A percentile compares a stretch with the other conserved stretches of the same genome.
Conservation (phyloP, 2,888 invertebrate species). For the Amiota communis region DNA sequence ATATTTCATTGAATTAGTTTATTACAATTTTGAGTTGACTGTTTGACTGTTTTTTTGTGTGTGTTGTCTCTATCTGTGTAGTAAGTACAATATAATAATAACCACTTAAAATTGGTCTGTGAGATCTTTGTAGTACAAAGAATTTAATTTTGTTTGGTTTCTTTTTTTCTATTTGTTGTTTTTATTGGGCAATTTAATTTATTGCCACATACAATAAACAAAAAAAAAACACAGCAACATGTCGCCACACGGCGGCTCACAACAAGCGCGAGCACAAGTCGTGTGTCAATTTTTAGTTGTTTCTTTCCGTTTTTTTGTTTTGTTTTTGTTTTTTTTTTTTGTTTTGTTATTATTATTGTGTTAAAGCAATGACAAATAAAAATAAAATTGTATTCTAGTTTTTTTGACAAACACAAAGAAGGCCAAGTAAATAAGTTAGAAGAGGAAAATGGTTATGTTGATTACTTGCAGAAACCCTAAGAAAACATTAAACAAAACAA, state of each 20-base stretch:
- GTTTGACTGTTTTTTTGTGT: conserved; percentile 10
- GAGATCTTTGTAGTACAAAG: conserved; percentile 36
- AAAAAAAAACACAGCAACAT: too few species aligned
- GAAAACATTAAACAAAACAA: conserved; percentile 16
- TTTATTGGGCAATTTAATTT: conserved; percentile 63
- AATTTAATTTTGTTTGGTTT: conserved; percentile 35
- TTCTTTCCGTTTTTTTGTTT: conserved; percentile 38
- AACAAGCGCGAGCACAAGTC: conserved; percentile 8
- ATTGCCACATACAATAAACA: conserved; percentile 44
- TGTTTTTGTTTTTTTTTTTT: neutral
- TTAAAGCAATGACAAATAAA: conserved; percentile 17
- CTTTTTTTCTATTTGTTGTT: conserved; percentile 20
- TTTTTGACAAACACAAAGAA: conserved; percentile 11
- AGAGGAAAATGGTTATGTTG: neutral
- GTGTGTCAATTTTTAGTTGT: conserved; percentile 31
- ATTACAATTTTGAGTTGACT: conserved; percentile 36
- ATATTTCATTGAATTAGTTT: conserved; percentile 39
- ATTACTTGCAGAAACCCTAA: neutral
- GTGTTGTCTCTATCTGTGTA: conserved; percentile 14
- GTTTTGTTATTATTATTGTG: neutral
- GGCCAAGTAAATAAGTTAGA: conserved; percentile 8
- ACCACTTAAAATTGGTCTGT: conserved; percentile 12
- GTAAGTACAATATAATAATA: neutral
- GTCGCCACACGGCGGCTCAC: conserved; percentile 1
- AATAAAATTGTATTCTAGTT: conserved; percentile 10